Evolutionary conservation across 2,113 vertebrate genomes (phyloP).

Genomic region (Aphyosemion australe): DNA sequence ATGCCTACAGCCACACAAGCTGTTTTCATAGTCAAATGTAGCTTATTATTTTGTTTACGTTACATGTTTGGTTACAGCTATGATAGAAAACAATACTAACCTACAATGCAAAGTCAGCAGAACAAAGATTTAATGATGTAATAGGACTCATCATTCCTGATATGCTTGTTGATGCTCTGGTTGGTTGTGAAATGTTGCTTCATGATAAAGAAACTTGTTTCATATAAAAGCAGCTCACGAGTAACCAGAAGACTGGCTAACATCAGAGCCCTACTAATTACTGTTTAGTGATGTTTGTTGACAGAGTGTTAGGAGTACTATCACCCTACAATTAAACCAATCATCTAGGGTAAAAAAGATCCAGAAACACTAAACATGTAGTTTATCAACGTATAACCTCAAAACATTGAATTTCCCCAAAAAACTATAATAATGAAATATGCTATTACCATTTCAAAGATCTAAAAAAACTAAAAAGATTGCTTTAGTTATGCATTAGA

Average conservation of each 20-base stretch:
- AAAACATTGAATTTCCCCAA: too few relatives aligned
- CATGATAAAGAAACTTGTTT: background rate
- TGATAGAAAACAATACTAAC: background rate
- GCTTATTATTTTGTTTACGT: background rate
- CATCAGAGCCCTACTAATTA: background rate
- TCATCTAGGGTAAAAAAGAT: too few relatives aligned
- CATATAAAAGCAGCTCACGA: background rate
- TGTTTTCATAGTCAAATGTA: slow-evolving; percentile 12
- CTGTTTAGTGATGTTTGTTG: background rate
- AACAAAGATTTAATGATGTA: too few relatives aligned
- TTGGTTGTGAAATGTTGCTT: background rate
- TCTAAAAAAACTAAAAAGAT: too few relatives aligned
- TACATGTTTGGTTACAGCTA: background rate
- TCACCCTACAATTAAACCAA: too few relatives aligned
- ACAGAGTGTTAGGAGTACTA: background rate
- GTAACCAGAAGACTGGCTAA: slow-evolving; percentile 5
- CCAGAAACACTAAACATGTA: too few relatives aligned
- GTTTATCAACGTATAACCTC: too few relatives aligned
- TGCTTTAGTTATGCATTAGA: too few relatives aligned
- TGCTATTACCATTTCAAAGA: too few relatives aligned
- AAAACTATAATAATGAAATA: too few relatives aligned
- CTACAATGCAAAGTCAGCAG: background rate
- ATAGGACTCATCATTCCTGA: too few relatives aligned
- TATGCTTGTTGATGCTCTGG: too few relatives aligned
- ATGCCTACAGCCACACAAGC: background rate